Evolutionary conservation across 1,140 invertebrate species (phyloP), one percentile per base, ranked within the genome.

Genomic region (Drosophila murphyi): DNA sequence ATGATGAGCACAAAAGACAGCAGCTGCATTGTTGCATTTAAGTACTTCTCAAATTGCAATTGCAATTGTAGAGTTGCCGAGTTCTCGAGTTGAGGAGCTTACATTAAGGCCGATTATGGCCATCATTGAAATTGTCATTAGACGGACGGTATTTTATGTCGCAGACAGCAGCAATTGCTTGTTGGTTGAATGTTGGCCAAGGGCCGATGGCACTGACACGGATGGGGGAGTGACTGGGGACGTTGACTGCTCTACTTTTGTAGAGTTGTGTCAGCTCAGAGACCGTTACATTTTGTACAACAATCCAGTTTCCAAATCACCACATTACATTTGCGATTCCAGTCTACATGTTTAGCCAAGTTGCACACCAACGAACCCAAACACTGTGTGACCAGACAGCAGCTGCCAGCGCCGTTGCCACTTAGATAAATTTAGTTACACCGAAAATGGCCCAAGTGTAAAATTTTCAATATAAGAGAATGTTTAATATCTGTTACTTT

Each of bases 61-160:
- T 59, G 50, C 63, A n/a, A 8, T 8, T 39, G 7, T 7, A 39
- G 37, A 20, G 20, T 20, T 20, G 20, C 20, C 20, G 20, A 20
- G 20, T 20, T 20, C 20, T 20, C 20, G 20, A 20, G 20, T 20
- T 20, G 20, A 7, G 10, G 37, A 39, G 10, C 63, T 48, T 37
- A 54, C 47, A 55, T 57, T 56, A 56, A 52, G 43, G 54, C 20
- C 55, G 39, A 60, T 68, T 55, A 73, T 61, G 48, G 56, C 56
- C 56, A 61, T 73, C 60, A 68, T 48, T 55, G 39, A 73, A 69
- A 73, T 60, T 68, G 64, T 48, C 54, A 67, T 67, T 67, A 67
- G 47, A 37, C 47, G 6, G 20, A 8, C 8, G 39, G 8, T 4
- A 43, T 45, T 29, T 52, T 10, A 62, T 45, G 45, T 20, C 4